Evolutionary conservation across 2,113 vertebrate genomes (phyloP).

Genomic region (Platycercus adscitus): DNA sequence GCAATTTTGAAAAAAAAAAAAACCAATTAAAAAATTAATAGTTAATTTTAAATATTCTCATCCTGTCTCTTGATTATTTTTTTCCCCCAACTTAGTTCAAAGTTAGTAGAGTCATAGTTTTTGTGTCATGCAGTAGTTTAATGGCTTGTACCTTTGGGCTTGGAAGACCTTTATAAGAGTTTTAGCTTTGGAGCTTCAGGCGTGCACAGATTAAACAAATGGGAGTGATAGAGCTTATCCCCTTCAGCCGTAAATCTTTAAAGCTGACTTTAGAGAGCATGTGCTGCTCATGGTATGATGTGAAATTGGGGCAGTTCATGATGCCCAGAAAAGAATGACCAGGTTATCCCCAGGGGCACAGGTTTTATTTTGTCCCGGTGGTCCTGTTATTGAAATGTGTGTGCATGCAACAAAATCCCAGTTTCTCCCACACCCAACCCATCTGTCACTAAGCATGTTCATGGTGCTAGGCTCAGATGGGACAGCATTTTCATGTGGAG

Average conservation of each 20-base stretch:
- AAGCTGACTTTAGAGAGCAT: conserved; percentile 17
- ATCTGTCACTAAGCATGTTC: not conserved
- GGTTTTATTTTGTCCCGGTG: not conserved
- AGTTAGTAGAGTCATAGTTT: not conserved
- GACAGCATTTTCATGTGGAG: not conserved
- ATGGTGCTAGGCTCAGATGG: not conserved
- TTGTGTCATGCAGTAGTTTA: not conserved
- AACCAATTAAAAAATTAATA: not conserved
- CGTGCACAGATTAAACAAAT: conserved; percentile 6
- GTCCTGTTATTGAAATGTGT: not conserved
- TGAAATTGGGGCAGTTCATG: not conserved
- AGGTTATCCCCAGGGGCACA: not conserved
- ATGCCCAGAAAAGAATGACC: not conserved
- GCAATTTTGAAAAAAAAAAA: not conserved
- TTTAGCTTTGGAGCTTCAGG: conserved; percentile 4
- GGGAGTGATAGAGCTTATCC: not conserved
- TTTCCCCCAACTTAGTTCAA: not conserved
- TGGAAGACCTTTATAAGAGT: not conserved
- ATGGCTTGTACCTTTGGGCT: not conserved
- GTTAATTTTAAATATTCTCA: not conserved
- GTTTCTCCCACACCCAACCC: not conserved
- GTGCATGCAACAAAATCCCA: not conserved
- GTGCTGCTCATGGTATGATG: not conserved
- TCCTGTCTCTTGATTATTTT: not conserved
- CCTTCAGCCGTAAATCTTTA: conserved; percentile 1